Percentiles rank a stretch among this genome's conserved stretches.
Evolutionary conservation across 37 sponge, comb jelly and placozoan genomes (phyloP).

Genomic region (Halisarca cf. caerulea): DNA sequence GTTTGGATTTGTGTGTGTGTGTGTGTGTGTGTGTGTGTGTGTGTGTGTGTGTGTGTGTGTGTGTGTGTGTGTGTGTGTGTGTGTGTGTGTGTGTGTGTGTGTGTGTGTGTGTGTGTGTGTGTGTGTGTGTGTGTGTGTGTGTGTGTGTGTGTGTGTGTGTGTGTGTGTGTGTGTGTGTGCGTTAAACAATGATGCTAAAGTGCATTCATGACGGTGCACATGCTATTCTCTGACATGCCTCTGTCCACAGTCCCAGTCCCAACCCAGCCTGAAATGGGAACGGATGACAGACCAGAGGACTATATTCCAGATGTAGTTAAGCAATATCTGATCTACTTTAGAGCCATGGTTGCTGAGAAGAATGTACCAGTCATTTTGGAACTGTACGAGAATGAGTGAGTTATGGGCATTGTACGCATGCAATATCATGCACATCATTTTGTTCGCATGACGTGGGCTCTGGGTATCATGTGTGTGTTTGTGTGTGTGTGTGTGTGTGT

Average conservation of each 20-base stretch:
- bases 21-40: too few species aligned
- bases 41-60: neutral
- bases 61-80: neutral
- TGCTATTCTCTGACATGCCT: too few species aligned
- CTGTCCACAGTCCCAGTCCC: conserved; percentile 21
- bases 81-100: neutral
- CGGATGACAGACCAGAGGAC: conserved; percentile 67
- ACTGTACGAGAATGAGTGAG: conserved; percentile 69
- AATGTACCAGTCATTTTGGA: conserved; percentile 59
- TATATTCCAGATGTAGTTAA: conserved; percentile 74
- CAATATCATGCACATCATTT: neutral
- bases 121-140: too few species aligned
- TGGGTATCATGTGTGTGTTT: neutral
- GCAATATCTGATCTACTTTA: conserved; percentile 60
- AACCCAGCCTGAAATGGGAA: neutral
- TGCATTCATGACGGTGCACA: too few species aligned
- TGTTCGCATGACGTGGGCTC: neutral
- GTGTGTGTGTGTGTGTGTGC: too few species aligned
- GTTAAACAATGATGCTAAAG: too few species aligned
- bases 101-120: too few species aligned
- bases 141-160: too few species aligned
- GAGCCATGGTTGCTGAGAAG: conserved; percentile 55
- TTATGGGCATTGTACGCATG: neutral
- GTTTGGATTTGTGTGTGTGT: too few species aligned
- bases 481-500: conserved; percentile 14